phyloP scores from a whole-genome alignment of 2,113 vertebrate species.

The Tautogolabrus adspersus region DNA sequence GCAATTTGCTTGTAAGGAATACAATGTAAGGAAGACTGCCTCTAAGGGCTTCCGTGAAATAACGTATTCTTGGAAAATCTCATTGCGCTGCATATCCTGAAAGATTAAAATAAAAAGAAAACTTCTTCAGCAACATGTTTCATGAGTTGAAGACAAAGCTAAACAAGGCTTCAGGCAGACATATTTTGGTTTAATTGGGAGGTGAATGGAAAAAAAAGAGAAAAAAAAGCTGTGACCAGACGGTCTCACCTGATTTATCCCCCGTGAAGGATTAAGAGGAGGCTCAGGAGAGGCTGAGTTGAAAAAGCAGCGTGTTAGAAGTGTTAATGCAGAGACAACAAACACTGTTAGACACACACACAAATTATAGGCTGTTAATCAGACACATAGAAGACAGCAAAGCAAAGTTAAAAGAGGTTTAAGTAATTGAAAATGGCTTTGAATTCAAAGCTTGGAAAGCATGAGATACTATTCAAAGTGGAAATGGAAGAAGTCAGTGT shows the following conservation, averaged over 20 bases:
- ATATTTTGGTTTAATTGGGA: too few species aligned
- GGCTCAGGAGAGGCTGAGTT: conserved; percentile 85
- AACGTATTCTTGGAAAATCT: too few species aligned
- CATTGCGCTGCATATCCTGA: too few species aligned
- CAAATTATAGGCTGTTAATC: conserved; percentile 1
- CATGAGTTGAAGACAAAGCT: background rate
- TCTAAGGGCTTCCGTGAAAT: too few species aligned
- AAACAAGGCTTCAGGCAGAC: background rate
- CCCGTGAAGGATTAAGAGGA: conserved; percentile 86
- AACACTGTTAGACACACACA: conserved; percentile 51
- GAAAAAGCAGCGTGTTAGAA: conserved; percentile 57
- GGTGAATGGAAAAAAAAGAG: background rate
- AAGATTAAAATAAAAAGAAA: too few species aligned
- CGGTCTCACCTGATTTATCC: conserved; percentile 87
- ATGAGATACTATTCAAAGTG: conserved; percentile 2
- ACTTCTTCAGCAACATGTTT: too few species aligned
- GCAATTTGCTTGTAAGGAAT: too few species aligned
- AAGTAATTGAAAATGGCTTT: conserved; percentile 21
- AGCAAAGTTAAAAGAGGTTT: conserved; percentile 26
- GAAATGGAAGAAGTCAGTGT: background rate
- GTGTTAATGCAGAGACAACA: conserved; percentile 58
- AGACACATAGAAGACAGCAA: conserved; percentile 7
- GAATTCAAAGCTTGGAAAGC: background rate
- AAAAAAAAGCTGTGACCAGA: conserved; percentile 46
- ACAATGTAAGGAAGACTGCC: too few species aligned